Evolutionary conservation across 1,140 invertebrate genomes (phyloP).

Genomic region (Aplysia californica): DNA sequence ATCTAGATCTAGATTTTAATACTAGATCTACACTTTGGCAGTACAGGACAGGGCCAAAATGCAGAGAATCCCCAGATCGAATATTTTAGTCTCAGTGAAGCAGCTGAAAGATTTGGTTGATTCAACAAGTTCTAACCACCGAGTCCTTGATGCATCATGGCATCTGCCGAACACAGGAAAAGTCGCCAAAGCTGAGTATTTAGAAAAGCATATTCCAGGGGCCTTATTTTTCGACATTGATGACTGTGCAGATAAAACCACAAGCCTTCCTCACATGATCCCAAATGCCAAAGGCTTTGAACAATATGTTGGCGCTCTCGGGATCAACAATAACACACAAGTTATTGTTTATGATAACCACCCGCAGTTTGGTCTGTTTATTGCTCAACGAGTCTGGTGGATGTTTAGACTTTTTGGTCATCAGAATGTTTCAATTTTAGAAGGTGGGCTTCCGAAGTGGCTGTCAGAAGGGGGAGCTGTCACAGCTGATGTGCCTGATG

Average conservation of each 20-base stretch:
- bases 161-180: slow-evolving; percentile 53
- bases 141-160: slow-evolving; percentile 57
- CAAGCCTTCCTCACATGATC: slow-evolving; percentile 50
- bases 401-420: slow-evolving; percentile 62
- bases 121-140: neutral
- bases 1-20: too few relatives aligned
- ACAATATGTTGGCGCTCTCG: slow-evolving; percentile 57
- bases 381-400: slow-evolving; percentile 63
- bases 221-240: slow-evolving; percentile 62
- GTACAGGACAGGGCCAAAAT: too few relatives aligned
- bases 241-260: slow-evolving; percentile 52
- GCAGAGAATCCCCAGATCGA: too few relatives aligned
- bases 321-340: slow-evolving; percentile 59
- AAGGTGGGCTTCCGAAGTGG: slow-evolving; percentile 62
- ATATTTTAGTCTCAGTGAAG: slow-evolving; percentile 3
- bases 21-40: too few relatives aligned
- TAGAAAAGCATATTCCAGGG: slow-evolving; percentile 57
- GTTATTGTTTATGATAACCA: slow-evolving; percentile 64
- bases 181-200: slow-evolving; percentile 47
- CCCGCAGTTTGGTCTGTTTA: slow-evolving; percentile 54
- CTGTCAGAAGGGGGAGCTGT: slow-evolving; percentile 30
- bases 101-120: slow-evolving; percentile 13
- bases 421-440: slow-evolving; percentile 53
- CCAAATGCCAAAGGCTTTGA: slow-evolving; percentile 54
- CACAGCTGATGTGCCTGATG: slow-evolving; percentile 25